A percentile compares a stretch with the other conserved stretches of the same genome.
phyloP scores from a whole-genome alignment of 1,140 invertebrate species.

The Drosophila aff. region DNA sequence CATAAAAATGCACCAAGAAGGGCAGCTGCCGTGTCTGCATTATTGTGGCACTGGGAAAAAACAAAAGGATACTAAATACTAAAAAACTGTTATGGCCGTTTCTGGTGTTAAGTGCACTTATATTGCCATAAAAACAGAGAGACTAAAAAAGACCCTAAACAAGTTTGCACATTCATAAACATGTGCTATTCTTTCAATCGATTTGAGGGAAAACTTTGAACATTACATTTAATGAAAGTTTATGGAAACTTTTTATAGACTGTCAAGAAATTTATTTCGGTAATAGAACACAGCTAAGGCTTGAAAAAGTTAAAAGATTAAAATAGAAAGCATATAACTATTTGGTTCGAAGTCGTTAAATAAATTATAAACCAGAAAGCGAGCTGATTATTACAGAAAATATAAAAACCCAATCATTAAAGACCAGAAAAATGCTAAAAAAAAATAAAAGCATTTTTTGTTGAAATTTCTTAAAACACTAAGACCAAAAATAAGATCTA shows the following conservation, averaged over 20 bases:
- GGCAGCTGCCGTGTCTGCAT: constrained; percentile 24
- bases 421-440: not conserved
- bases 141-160: not conserved
- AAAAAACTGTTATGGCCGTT: not conserved
- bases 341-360: not conserved
- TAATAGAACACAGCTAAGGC: no score
- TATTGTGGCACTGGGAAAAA: constrained; percentile 1
- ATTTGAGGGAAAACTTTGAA: not conserved
- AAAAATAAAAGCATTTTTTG: not conserved
- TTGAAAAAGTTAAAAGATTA: not conserved
- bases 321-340: not conserved
- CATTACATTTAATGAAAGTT: constrained; percentile 1
- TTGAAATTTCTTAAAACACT: no score
- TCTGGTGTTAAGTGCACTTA: not conserved
- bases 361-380: not conserved
- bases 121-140: not conserved
- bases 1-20: constrained; percentile 72
- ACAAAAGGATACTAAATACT: not conserved
- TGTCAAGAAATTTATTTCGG: not conserved
- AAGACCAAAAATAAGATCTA: not conserved
- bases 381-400: not conserved
- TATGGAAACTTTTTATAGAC: not conserved
- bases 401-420: fast-evolving
- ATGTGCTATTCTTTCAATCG: constrained; percentile 3
- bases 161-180: constrained; percentile 7